Percentiles rank a stretch among this genome's conserved stretches.
These are phyloP conservation scores for Scortum barcoo DNA, from an alignment of 2,113 vertebrate genomes.

Conservation along the genomic window DNA sequence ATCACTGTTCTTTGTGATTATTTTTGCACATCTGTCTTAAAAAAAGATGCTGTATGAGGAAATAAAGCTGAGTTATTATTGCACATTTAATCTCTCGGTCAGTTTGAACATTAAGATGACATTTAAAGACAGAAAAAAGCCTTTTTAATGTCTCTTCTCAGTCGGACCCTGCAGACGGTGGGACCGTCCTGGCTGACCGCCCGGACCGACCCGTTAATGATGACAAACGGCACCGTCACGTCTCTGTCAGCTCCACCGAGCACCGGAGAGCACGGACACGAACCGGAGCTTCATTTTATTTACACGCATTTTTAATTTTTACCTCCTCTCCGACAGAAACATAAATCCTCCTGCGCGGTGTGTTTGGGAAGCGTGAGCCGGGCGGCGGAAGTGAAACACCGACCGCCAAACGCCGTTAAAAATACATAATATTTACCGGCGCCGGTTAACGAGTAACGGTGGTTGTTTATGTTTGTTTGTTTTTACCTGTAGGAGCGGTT, in stretches of 20 bases:
- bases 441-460: not conserved
- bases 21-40: no score
- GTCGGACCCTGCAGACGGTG: no score
- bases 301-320: no score
- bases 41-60: no score
- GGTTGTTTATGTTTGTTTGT: no score
- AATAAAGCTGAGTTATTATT: no score
- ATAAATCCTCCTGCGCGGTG: not conserved
- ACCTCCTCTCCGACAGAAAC: not conserved
- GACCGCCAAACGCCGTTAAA: not conserved
- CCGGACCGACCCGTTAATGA: constrained; percentile 33
- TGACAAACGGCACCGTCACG: constrained; percentile 24
- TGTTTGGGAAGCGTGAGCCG: constrained; percentile 1
- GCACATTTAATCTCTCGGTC: no score
- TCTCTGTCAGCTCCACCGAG: constrained; percentile 1
- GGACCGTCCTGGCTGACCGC: constrained; percentile 29
- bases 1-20: no score
- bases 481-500: constrained; percentile 94
- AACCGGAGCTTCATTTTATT: rapidly evolving
- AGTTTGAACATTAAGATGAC: no score
- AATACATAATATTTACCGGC: not conserved
- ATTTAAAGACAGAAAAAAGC: no score
- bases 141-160: no score
- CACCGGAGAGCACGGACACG: not conserved
- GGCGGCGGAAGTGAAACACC: constrained; percentile 9